Conservation (phyloP, 2,113 vertebrate species). For the Poecile atricapillus region DNA sequence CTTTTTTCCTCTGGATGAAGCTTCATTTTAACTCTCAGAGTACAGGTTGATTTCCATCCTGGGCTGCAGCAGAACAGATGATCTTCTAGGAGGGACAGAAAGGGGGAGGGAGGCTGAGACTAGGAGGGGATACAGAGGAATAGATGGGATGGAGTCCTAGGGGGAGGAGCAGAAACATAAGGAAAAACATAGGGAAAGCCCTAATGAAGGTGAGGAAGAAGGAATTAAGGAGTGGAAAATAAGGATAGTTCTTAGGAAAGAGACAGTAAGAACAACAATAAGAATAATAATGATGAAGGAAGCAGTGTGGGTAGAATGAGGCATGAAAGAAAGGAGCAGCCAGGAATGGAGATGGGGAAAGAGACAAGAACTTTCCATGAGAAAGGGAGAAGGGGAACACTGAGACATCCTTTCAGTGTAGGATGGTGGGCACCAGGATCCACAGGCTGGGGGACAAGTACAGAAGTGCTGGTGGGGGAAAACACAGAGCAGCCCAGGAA, state of each 20-base stretch:
- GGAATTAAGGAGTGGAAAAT: neutral
- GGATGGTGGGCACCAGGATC: neutral
- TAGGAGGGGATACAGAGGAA: neutral
- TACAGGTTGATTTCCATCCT: neutral
- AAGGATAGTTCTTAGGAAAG: neutral
- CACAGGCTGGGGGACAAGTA: neutral
- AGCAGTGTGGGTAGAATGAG: neutral
- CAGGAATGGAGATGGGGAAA: neutral
- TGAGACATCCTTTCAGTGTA: neutral
- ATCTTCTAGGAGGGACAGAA: neutral
- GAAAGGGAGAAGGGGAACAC: neutral
- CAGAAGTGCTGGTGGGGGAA: neutral
- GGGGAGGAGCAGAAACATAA: neutral
- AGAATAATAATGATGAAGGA: neutral
- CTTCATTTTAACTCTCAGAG: neutral
- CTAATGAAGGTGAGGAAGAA: neutral
- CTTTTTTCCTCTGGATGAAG: neutral
- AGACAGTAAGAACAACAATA: neutral
- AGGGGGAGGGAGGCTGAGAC: rapidly evolving
- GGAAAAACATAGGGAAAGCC: neutral
- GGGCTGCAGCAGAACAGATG: neutral
- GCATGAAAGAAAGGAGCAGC: neutral
- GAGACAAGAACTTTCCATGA: neutral
- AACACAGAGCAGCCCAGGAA: neutral
- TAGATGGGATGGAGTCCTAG: neutral